Evolutionary conservation across 2,888 invertebrate species (phyloP).

Genomic region (Drosophila sordidula): DNA sequence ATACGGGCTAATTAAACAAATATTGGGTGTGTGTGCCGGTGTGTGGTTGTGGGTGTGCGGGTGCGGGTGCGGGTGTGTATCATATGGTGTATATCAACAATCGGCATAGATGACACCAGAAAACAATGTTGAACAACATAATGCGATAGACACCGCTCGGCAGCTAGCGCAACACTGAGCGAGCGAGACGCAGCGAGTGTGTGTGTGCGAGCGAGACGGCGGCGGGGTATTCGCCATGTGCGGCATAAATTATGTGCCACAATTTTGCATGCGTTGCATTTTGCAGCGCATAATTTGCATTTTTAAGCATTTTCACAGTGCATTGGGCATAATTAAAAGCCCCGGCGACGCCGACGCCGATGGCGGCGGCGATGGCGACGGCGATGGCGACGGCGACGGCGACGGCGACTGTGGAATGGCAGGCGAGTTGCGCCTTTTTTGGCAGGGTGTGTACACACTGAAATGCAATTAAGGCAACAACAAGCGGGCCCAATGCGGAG

Average conservation of each 20-base stretch:
- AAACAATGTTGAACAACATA: slow-evolving; percentile 68
- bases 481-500: neutral
- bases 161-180: slow-evolving; percentile 18
- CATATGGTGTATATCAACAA: slow-evolving; percentile 62
- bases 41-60: neutral
- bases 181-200: slow-evolving; percentile 12
- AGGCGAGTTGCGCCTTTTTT: slow-evolving; percentile 12
- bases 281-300: slow-evolving; percentile 74
- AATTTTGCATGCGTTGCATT: slow-evolving; percentile 73
- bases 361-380: slow-evolving; percentile 13
- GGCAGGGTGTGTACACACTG: slow-evolving; percentile 44
- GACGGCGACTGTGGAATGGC: slow-evolving; percentile 22
- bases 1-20: slow-evolving; percentile 79
- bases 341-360: slow-evolving; percentile 13
- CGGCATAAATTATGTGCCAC: slow-evolving; percentile 68
- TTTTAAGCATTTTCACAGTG: slow-evolving; percentile 77
- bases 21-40: slow-evolving; percentile 29
- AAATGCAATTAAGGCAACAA: slow-evolving; percentile 60
- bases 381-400: slow-evolving; percentile 15
- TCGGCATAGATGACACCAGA: slow-evolving; percentile 56
- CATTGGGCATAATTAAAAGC: slow-evolving; percentile 75
- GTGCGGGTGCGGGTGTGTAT: slow-evolving; percentile 35
- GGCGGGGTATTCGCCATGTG: slow-evolving; percentile 28
- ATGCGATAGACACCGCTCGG: slow-evolving; percentile 51
- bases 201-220: slow-evolving; percentile 4